Percentiles rank a stretch among this genome's conserved stretches.
Conservation (phyloP, 2,113 vertebrate genomes). For the Vireo altiloquus region DNA sequence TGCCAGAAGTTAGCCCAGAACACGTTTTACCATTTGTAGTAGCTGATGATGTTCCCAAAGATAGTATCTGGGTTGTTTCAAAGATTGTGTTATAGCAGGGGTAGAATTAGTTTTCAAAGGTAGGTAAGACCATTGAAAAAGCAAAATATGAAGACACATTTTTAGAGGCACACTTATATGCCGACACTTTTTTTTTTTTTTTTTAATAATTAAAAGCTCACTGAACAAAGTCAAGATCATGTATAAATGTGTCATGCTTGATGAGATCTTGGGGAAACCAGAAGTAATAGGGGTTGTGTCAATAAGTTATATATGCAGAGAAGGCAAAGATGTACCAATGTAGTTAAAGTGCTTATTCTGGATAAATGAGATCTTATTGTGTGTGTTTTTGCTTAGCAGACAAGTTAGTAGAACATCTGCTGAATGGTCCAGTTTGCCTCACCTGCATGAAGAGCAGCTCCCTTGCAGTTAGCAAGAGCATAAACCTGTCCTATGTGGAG, state of each 20-base stretch:
- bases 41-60: background rate
- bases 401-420: background rate
- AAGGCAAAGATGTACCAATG: rapidly evolving
- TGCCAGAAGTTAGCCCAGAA: background rate
- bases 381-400: background rate
- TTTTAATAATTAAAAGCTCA: background rate
- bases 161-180: background rate
- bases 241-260: background rate
- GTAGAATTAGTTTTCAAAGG: background rate
- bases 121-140: background rate
- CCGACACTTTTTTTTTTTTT: no score
- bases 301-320: background rate
- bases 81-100: background rate
- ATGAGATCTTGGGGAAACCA: background rate
- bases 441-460: background rate
- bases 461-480: background rate
- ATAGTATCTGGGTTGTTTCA: background rate
- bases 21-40: background rate
- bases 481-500: background rate
- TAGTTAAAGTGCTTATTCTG: background rate
- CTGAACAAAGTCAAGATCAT: background rate
- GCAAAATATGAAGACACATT: background rate
- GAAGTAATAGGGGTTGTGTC: background rate
- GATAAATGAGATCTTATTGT: background rate
- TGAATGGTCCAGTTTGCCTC: background rate